Evolutionary conservation across 53 echinoderm and acorn worm genomes (phyloP).

Genomic region (Paracentrotus lividus): DNA sequence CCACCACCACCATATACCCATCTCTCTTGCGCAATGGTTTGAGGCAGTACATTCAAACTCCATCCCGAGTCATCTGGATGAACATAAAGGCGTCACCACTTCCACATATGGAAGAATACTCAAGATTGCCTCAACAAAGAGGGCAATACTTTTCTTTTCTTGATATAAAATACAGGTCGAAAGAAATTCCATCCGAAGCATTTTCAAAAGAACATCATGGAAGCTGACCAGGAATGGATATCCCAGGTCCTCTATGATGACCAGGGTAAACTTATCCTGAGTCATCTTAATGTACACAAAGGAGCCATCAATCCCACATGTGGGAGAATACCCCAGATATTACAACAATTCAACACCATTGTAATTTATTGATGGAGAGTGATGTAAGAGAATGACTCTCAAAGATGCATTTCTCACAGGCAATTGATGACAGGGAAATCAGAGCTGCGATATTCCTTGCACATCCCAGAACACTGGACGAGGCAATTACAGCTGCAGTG

Average conservation of each 20-base stretch:
- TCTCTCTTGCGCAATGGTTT: conserved; percentile 73
- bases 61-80: conserved; percentile 26
- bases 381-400: conserved; percentile 69
- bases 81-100: conserved; percentile 66
- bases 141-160: too few relatives aligned
- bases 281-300: too few relatives aligned
- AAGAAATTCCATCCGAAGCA: not conserved
- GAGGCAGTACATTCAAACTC: conserved; percentile 68
- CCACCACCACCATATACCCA: conserved; percentile 59
- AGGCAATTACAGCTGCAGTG: conserved; percentile 62
- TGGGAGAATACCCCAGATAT: too few relatives aligned
- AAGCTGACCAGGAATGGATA: conserved; percentile 69
- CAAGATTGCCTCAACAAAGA: conserved; percentile 66
- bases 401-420: conserved; percentile 68
- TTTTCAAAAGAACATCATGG: conserved; percentile 36
- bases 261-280: too few relatives aligned
- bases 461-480: conserved; percentile 53
- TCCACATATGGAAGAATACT: conserved; percentile 66
- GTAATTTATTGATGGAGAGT: too few relatives aligned
- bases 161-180: too few relatives aligned
- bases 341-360: too few relatives aligned
- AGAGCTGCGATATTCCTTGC: conserved; percentile 57
- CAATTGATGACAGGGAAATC: conserved; percentile 56
- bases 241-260: conserved; percentile 54
- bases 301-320: too few relatives aligned